Base-by-base conservation (phyloP, 1,140 invertebrate species). In the Lasioglossum albipes region DNA sequence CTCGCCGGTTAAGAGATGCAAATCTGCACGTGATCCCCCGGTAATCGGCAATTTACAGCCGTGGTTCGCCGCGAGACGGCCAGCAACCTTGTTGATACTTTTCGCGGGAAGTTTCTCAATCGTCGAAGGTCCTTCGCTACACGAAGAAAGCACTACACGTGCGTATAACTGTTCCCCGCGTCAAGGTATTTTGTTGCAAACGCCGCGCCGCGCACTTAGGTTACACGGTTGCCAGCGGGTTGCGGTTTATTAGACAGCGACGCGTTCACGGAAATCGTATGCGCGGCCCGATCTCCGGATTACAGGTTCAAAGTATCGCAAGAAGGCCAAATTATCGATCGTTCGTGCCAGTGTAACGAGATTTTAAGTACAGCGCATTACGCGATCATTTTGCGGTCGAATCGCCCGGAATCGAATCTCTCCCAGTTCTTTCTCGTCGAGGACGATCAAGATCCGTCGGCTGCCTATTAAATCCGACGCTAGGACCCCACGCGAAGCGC, bases 341-440 rank as follows among this genome's bases (percentile, higher is more conserved):
- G 27, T 36, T 36, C 42, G 41, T 12, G 36, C n/a, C 36, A 6
- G 54, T 12, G 31, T 80, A 67, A 81, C 57, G 66, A 76, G 42
- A 12, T 27, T 76, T 69, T 81, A 76, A 81, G 67, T 66, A n/a
- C 22, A 13, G 36, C 13, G 54, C 52, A 69, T 79, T 74, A 64
- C 36, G 61, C 10, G 16, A n/a, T 57, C n/a, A 61, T 68, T 73
- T 20, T 12, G 2, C 12, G n/a, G 45, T 70, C 27, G 42, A 72
- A 31, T 20, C 12, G 13, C 13, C 22, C 7, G 42, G 10, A 75
- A 54, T 49, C 18, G 36, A 22, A 62, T 22, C 52, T 41, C 4
- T 42, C 5, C 12, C 20, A 41, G 36, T 27, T 71, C 9, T 13
- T 41, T 20, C 42, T 49, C 12, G 7, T 10, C 10, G 22, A 13